Evolutionary conservation across 1,140 invertebrate species (phyloP).

Genomic region (Melitaea cinxia): DNA sequence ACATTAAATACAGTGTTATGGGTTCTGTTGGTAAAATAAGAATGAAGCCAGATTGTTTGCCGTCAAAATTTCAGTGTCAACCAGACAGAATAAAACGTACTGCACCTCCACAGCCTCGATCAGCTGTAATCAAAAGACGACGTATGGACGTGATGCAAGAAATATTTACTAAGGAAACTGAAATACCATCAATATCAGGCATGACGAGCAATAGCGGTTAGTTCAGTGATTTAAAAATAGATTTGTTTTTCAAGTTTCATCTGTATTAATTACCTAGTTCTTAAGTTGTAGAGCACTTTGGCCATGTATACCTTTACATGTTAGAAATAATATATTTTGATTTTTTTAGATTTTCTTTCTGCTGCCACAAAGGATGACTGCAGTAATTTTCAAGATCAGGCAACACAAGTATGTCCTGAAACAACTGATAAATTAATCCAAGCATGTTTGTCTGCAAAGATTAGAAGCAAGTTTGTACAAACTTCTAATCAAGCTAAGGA

Average conservation of each 20-base stretch:
- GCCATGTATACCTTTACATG: too few relatives aligned
- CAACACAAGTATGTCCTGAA: neutral
- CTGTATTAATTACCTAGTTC: too few relatives aligned
- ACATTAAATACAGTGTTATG: conserved; percentile 49
- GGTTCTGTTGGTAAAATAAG: conserved; percentile 40
- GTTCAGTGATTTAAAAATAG: too few relatives aligned
- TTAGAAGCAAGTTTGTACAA: neutral
- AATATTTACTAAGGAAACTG: neutral
- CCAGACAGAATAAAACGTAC: neutral
- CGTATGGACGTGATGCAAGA: neutral
- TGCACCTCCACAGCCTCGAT: neutral
- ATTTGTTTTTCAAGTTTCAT: too few relatives aligned
- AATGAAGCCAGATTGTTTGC: conserved; percentile 42
- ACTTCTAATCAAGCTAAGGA: neutral
- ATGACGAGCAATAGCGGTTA: too few relatives aligned
- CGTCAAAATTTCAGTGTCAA: conserved; percentile 38
- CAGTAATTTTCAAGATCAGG: neutral
- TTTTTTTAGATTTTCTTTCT: too few relatives aligned
- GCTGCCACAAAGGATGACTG: too few relatives aligned
- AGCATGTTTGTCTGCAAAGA: neutral
- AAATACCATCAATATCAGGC: neutral
- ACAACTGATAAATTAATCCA: neutral
- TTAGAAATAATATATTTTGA: too few relatives aligned
- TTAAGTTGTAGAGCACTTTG: too few relatives aligned
- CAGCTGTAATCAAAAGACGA: neutral